These are phyloP conservation scores for Trinectes maculatus DNA, from an alignment of 2,113 vertebrate genomes.

Conservation along the genomic window DNA sequence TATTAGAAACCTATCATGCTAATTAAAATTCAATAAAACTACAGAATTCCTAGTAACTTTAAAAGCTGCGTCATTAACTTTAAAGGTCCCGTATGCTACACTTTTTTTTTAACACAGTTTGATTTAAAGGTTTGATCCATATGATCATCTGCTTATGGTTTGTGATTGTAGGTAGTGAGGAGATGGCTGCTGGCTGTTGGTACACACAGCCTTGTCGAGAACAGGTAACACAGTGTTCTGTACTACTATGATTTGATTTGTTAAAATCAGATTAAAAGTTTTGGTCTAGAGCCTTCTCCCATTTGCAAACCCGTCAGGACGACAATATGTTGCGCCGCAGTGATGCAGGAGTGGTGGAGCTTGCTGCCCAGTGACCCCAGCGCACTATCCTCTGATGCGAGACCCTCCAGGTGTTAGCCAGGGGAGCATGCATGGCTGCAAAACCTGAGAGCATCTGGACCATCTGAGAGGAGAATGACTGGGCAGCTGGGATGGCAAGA, in stretches of 20 bases:
- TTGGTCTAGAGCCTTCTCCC: no score
- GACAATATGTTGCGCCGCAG: no score
- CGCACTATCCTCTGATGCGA: not conserved
- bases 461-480: not conserved
- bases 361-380: not conserved
- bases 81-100: not conserved
- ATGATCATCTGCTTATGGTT: no score
- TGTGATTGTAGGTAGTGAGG: no score
- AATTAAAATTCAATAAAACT: conserved; percentile 20
- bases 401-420: not conserved
- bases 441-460: not conserved
- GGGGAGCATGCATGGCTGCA: not conserved
- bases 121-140: no score
- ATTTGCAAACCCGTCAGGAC: no score
- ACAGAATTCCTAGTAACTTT: not conserved
- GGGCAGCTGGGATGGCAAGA: not conserved
- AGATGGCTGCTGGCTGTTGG: no score
- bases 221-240: no score
- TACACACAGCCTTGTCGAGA: no score
- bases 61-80: conserved; percentile 32
- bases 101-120: no score
- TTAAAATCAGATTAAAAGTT: no score
- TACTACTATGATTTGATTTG: no score
- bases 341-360: not conserved
- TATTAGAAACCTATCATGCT: conserved; percentile 2